phyloP scores from a whole-genome alignment of 2,113 vertebrate genomes.

The Atlantisia rogersi region DNA sequence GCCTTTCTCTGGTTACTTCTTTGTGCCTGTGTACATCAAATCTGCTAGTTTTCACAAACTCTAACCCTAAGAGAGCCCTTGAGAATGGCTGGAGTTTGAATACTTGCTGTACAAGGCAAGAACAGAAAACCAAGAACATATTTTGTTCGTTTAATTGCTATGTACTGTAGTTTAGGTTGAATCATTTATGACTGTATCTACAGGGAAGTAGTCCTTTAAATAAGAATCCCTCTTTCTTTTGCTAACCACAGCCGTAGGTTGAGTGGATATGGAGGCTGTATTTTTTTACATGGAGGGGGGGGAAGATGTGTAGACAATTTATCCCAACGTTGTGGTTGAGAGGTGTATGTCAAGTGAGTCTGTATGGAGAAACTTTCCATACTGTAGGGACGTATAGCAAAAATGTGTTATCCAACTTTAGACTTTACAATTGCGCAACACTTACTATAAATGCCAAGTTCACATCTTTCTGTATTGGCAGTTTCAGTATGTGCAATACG shows the following conservation, averaged over 20 bases:
- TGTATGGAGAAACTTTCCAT: neutral
- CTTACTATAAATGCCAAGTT: neutral
- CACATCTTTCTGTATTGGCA: conserved; percentile 4
- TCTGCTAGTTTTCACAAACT: neutral
- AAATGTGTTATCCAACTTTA: conserved; percentile 3
- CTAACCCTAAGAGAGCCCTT: neutral
- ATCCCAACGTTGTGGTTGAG: neutral
- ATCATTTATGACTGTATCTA: neutral
- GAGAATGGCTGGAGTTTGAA: neutral
- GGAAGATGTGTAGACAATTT: neutral
- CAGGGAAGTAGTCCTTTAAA: neutral
- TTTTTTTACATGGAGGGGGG: neutral
- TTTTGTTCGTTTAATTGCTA: neutral
- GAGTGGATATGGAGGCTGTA: neutral
- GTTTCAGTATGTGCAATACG: neutral
- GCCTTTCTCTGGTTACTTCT: neutral
- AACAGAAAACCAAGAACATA: neutral
- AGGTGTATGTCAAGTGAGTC: neutral
- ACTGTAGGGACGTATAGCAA: neutral
- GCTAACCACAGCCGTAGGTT: neutral
- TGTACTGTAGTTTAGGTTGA: neutral
- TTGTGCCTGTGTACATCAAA: neutral
- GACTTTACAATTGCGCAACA: neutral
- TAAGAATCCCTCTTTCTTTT: neutral
- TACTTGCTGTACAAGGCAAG: neutral